These are phyloP conservation scores for Lutjanus argentimaculatus DNA, from an alignment of 2,797 vertebrate species.

Conservation along the genomic window DNA sequence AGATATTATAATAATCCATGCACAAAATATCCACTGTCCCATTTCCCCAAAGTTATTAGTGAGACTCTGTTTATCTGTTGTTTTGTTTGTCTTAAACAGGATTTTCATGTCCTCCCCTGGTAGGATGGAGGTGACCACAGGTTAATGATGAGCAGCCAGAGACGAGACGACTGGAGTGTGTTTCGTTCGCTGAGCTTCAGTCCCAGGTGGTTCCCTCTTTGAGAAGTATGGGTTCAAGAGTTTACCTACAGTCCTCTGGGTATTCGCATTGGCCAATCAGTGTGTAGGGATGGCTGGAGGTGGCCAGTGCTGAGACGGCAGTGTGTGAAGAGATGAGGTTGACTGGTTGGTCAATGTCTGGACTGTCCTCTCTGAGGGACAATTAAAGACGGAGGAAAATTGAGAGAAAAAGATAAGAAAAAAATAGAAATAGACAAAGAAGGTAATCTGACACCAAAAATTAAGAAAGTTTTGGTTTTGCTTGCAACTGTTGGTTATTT, in stretches of 20 bases:
- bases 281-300: constrained; percentile 45
- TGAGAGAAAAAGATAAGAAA: constrained; percentile 15
- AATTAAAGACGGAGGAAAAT: constrained; percentile 15
- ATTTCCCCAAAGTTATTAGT: constrained; percentile 76
- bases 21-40: constrained; percentile 57
- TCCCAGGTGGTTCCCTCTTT: constrained; percentile 76
- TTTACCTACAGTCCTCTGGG: constrained; percentile 79
- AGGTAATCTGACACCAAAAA: neutral
- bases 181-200: constrained; percentile 57
- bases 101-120: constrained; percentile 76
- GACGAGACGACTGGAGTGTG: constrained; percentile 51
- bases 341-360: constrained; percentile 51
- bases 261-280: constrained; percentile 63
- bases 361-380: constrained; percentile 34
- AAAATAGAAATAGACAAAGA: neutral
- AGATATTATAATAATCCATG: constrained; percentile 69
- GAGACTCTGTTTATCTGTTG: constrained; percentile 64
- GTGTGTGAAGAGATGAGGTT: constrained; percentile 46
- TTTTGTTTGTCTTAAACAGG: constrained; percentile 73
- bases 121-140: constrained; percentile 69
- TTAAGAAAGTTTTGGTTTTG: constrained; percentile 4
- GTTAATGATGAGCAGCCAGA: constrained; percentile 82
- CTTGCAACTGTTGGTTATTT: constrained; percentile 9
- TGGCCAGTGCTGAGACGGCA: constrained; percentile 40
- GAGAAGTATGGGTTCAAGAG: constrained; percentile 79